Base-by-base conservation (phyloP, 35 echinoderm and acorn worm species). In the Apostichopus japonicus region DNA sequence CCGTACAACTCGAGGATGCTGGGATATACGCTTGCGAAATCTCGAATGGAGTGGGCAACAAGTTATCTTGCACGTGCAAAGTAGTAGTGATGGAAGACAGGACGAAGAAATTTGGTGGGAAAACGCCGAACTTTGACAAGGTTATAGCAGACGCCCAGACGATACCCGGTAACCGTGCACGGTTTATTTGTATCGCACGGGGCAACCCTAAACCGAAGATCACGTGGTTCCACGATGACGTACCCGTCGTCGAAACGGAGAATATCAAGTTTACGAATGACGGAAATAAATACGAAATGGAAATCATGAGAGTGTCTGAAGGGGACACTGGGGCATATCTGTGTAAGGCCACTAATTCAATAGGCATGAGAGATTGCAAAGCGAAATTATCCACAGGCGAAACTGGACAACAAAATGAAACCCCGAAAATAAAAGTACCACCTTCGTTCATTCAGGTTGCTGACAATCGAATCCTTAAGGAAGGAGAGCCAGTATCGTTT, bases 101-200 rank as follows among this genome's bases (percentile, higher is more conserved):
- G 61, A 91, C 54, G 78, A 91, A 91, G 58, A 91, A 91, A 67
- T 91, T 91, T 91, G 90, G 90, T 54, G 90, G 90, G 76, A 91
- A 91, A 79, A 24, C 58, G 51, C 90, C 90, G 10, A 33, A 55
- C 58, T 91, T 91, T 61, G 76, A 91, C 23, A 91, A 91, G 55
- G 90, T 79, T 3, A 77, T 91, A 6, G 17, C 75, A 78, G 21
- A 91, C 53, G 90, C 77, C 54, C 71, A 91, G 33, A 77, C 77
- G 23, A 79, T 78, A 78, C 52, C 71, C 6, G 90, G 90, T 14
- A 91, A 91, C 44, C 27, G 76, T 17, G 90, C 90, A 51, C 71
- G 72, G 10, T 91, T 91, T 23, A 58, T n/a, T 9, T 91, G 90
- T 55, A 78, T 79, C 61, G 90, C 77, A 16, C 15, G 54, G 15